Base-by-base conservation (phyloP, 1,140 invertebrate species). In the Diplogasteroides magnus region DNA sequence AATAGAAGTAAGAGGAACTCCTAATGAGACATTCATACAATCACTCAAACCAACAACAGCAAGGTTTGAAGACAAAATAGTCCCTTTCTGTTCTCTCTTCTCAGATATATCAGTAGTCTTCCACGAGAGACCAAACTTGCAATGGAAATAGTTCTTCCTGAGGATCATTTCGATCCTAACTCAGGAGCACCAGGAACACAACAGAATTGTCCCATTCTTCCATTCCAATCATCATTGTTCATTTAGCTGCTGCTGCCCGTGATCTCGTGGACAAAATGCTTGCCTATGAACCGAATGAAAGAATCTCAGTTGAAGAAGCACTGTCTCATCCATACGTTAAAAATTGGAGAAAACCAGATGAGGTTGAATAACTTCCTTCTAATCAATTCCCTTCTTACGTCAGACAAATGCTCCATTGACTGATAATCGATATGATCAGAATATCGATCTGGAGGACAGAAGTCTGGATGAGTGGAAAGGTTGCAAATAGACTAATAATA, bases 251-350 rank as follows among this genome's bases (percentile, higher is more conserved):
- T 1, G 31, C 23, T 14, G 69, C 69, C 15, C 62, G 69, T 26
- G 63, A 65, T 23, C 58, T 71, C 1, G 62, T 71, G 2, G 32
- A 55, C 19, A 65, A 66, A 11, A 71, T 71, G 69, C 19, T 71
- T 28, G 37, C 31, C 25, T 60, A 64, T 14, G 48, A 71, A 55
- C 69, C 69, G 48, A 63, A 71, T 1, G 63, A 66, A 26, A 25
- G 69, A 15, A 59, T n/a, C 55, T 65, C 69, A 23, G 69, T 71
- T 2, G 69, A 64, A 13, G 62, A 71, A 25, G 59, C 62, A n/a
- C 56, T 71, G 2, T 29, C 31, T n/a, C 62, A 71, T 55, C 64
- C 69, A 23, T 71, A 71, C 28, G 62, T 71, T 2, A 64, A 31
- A 1, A 15, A 61, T 25, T 71, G 69, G 69, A 60, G 64, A n/a